Percentiles rank a stretch among this genome's conserved stretches.
These are phyloP conservation scores for Hiodon tergisus DNA, from an alignment of 2,113 vertebrate species.

Conservation along the genomic window DNA sequence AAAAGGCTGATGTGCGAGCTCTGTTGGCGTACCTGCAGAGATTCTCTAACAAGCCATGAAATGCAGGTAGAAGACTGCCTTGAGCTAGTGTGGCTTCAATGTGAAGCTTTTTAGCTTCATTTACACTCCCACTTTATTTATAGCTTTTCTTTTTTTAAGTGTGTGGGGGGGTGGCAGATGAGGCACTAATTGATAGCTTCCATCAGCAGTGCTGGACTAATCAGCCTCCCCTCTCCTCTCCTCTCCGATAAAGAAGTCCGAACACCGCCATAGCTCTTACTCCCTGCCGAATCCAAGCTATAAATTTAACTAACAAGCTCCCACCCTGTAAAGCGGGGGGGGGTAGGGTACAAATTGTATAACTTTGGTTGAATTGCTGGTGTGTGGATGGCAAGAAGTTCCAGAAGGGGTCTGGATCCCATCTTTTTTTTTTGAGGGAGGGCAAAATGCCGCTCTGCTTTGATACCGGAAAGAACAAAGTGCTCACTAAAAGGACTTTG, in stretches of 20 bases:
- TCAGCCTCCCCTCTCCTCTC: constrained; percentile 59
- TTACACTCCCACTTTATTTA: constrained; percentile 72
- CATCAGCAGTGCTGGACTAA: constrained; percentile 61
- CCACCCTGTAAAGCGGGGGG: constrained; percentile 37
- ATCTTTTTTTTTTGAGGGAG: constrained; percentile 18
- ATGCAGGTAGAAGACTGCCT: constrained; percentile 72
- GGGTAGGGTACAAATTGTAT: constrained; percentile 50
- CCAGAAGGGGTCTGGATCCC: constrained; percentile 49
- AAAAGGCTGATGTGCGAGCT: constrained; percentile 68
- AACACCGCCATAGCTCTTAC: constrained; percentile 53
- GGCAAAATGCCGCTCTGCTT: neutral
- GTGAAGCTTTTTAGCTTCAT: constrained; percentile 65
- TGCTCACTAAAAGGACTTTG: neutral
- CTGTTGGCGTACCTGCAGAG: constrained; percentile 65
- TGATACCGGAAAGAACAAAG: constrained; percentile 19
- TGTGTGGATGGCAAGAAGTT: constrained; percentile 45
- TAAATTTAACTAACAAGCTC: constrained; percentile 68
- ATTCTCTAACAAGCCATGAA: constrained; percentile 77
- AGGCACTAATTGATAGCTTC: constrained; percentile 67
- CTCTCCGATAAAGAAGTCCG: constrained; percentile 64
- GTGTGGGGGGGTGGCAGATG: constrained; percentile 51
- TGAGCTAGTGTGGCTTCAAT: constrained; percentile 61
- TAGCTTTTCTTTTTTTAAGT: constrained; percentile 55
- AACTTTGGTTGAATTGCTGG: constrained; percentile 51
- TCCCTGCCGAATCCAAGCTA: constrained; percentile 57